Conservation (phyloP, 2,797 vertebrate species). For the Emys orbicularis region DNA sequence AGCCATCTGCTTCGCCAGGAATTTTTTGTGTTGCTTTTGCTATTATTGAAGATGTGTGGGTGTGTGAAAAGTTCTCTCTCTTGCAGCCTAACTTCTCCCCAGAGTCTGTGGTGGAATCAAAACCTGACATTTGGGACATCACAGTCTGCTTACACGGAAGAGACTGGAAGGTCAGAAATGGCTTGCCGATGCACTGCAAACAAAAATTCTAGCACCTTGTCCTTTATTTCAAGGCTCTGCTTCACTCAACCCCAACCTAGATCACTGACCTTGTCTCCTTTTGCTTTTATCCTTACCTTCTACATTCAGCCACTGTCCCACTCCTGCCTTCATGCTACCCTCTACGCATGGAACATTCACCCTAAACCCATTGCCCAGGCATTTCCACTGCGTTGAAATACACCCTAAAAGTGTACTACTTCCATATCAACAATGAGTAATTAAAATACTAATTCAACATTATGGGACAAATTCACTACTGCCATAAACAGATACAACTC, state of each 20-base stretch:
- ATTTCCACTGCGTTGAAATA: not conserved
- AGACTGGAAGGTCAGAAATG: not conserved
- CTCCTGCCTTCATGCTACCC: not conserved
- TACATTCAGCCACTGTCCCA: not conserved
- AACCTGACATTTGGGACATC: not conserved
- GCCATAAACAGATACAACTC: rapidly evolving
- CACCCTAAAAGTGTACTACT: not conserved
- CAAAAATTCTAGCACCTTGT: not conserved
- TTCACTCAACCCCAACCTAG: not conserved
- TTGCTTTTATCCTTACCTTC: not conserved
- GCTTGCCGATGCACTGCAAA: not conserved
- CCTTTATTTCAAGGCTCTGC: not conserved
- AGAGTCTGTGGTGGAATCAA: not conserved
- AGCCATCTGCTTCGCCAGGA: constrained; percentile 11
- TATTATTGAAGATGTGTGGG: constrained; percentile 39
- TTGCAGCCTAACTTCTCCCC: constrained; percentile 9
- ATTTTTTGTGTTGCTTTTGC: not conserved
- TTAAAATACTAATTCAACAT: not conserved
- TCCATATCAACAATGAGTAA: not conserved
- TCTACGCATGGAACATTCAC: rapidly evolving
- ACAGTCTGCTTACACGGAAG: not conserved
- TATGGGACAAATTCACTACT: not conserved
- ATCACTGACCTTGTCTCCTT: not conserved
- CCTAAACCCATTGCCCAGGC: not conserved
- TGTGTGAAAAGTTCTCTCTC: constrained; percentile 23